phyloP scores from a whole-genome alignment of 2,888 invertebrate species.

The Habroteleia sp. region DNA sequence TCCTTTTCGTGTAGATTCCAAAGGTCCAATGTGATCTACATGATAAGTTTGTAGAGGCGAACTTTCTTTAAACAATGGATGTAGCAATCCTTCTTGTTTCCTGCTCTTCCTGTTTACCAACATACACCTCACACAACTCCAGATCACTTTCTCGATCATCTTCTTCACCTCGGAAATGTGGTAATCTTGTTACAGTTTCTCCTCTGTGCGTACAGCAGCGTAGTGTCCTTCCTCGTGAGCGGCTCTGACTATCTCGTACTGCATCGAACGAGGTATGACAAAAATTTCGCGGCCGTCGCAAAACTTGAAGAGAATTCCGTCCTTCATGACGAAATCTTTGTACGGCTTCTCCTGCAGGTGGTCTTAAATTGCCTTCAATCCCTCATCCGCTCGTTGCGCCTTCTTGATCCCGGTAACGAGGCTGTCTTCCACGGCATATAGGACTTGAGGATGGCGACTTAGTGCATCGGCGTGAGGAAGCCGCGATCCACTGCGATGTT shows the following conservation, averaged over 20 bases:
- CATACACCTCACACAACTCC: slow-evolving; percentile 44
- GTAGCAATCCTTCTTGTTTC: slow-evolving; percentile 45
- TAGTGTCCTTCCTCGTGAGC: slow-evolving; percentile 18
- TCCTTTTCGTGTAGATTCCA: slow-evolving; percentile 16
- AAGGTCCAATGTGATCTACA: slow-evolving; percentile 36
- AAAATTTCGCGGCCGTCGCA: slow-evolving; percentile 27
- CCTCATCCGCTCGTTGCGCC: slow-evolving; percentile 38
- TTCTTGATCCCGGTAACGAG: background rate
- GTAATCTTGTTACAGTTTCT: slow-evolving; percentile 33
- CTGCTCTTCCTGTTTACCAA: slow-evolving; percentile 33
- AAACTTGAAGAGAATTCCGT: slow-evolving; percentile 31
- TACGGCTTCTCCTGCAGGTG: slow-evolving; percentile 21
- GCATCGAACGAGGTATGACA: slow-evolving; percentile 36
- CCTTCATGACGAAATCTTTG: slow-evolving; percentile 25
- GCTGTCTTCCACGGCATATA: slow-evolving; percentile 1
- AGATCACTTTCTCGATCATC: slow-evolving; percentile 26
- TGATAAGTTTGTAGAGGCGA: slow-evolving; percentile 34
- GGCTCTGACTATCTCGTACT: slow-evolving; percentile 26
- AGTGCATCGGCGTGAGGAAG: slow-evolving; percentile 52
- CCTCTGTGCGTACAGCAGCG: slow-evolving; percentile 15
- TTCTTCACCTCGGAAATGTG: slow-evolving; percentile 24
- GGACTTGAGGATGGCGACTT: slow-evolving; percentile 15
- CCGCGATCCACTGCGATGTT: slow-evolving; percentile 19
- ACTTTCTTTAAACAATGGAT: slow-evolving; percentile 42
- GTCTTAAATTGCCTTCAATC: slow-evolving; percentile 18